phyloP scores from a whole-genome alignment of 2,888 invertebrate genomes.

The Sinohyriopsis cumingii region DNA sequence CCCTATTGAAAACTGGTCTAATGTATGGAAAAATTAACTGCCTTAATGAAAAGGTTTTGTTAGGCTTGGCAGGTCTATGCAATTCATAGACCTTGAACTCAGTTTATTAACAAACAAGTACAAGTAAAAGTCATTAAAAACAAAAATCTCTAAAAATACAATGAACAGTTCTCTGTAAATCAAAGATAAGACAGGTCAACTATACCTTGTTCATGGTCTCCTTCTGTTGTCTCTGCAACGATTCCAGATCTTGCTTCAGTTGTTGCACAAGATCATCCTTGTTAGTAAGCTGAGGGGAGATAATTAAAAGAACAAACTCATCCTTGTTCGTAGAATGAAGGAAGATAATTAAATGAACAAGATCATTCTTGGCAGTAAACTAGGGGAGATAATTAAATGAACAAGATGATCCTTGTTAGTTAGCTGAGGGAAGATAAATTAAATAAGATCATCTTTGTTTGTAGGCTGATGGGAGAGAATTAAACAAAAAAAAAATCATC shows the following conservation, averaged over 20 bases:
- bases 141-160: too few relatives aligned
- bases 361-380: constrained; percentile 64
- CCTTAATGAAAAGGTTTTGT: too few relatives aligned
- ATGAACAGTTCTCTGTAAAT: not conserved
- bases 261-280: constrained; percentile 66
- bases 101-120: too few relatives aligned
- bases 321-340: not conserved
- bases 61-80: too few relatives aligned
- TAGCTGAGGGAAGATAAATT: constrained; percentile 19
- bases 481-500: not conserved
- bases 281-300: constrained; percentile 47
- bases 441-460: constrained; percentile 64
- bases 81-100: too few relatives aligned
- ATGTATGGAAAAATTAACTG: too few relatives aligned
- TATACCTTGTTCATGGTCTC: constrained; percentile 64
- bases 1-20: too few relatives aligned
- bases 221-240: constrained; percentile 64
- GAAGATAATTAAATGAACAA: constrained; percentile 32
- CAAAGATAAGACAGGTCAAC: not conserved
- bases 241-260: constrained; percentile 59
- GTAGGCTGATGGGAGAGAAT: constrained; percentile 39
- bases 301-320: not conserved
- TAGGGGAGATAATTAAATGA: constrained; percentile 12
- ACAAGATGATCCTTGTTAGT: not conserved
- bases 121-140: too few relatives aligned